Evolutionary conservation across 2,888 invertebrate genomes (phyloP).

Genomic region (Tholera decimalis): DNA sequence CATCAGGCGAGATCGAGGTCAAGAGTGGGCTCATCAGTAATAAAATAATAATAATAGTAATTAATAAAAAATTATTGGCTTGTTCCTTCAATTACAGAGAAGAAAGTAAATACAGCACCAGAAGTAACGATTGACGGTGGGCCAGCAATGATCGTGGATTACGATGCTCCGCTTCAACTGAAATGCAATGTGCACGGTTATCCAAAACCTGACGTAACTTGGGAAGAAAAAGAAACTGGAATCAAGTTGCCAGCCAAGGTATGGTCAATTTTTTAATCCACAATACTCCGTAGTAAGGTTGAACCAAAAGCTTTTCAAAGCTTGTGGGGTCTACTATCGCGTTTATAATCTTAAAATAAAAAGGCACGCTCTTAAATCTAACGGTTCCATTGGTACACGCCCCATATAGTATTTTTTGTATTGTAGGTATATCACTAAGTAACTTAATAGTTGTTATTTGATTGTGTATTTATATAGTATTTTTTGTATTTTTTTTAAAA

Average conservation of each 20-base stretch:
- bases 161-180: conserved; percentile 66
- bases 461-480: too few relatives aligned
- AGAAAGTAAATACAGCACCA: conserved; percentile 60
- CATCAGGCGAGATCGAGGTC: too few relatives aligned
- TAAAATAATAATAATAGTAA: too few relatives aligned
- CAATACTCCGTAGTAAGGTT: not conserved
- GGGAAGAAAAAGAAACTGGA: conserved; percentile 69
- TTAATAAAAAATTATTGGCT: too few relatives aligned
- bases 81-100: conserved; percentile 52
- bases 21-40: too few relatives aligned
- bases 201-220: conserved; percentile 74
- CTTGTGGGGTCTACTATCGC: not conserved
- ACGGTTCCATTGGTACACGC: too few relatives aligned
- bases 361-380: not conserved
- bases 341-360: not conserved
- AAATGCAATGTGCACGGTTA: conserved; percentile 75
- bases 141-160: conserved; percentile 57
- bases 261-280: conserved; percentile 10
- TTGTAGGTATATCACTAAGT: too few relatives aligned
- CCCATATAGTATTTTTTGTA: too few relatives aligned
- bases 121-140: conserved; percentile 65
- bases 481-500: too few relatives aligned
- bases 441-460: too few relatives aligned
- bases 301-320: too few relatives aligned
- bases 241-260: conserved; percentile 61